Percentiles rank a stretch among this genome's conserved stretches.
Conservation (phyloP, 2,888 invertebrate species). For the Drosophila cracens region DNA sequence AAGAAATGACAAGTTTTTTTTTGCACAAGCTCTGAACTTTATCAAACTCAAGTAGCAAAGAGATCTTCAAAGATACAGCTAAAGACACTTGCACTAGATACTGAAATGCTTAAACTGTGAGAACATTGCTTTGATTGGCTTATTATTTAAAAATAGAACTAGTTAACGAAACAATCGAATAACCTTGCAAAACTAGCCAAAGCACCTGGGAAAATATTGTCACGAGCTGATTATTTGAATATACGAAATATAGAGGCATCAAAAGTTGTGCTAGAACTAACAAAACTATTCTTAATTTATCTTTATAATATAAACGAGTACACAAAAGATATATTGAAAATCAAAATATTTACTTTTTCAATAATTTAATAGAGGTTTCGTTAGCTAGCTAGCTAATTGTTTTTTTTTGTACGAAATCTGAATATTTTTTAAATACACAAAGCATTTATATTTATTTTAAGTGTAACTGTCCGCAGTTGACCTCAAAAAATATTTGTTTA, state of each 20-base stretch:
- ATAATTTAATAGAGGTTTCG: not conserved
- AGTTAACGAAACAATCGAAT: slow-evolving; percentile 33
- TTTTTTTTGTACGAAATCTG: not conserved
- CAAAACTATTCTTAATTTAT: not conserved
- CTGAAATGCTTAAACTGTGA: slow-evolving; percentile 31
- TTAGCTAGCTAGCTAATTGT: not conserved
- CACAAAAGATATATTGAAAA: not conserved
- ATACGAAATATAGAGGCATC: not conserved
- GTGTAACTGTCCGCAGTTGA: slow-evolving; percentile 20
- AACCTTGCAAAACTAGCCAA: slow-evolving; percentile 31
- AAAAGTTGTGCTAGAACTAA: not conserved
- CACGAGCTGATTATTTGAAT: not conserved
- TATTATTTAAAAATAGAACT: slow-evolving; percentile 1
- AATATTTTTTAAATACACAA: slow-evolving; percentile 7
- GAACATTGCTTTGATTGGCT: slow-evolving; percentile 27
- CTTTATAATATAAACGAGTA: not conserved
- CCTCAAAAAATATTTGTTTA: slow-evolving; percentile 33
- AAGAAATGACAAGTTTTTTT: slow-evolving; percentile 35
- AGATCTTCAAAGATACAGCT: slow-evolving; percentile 27
- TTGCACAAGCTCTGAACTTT: slow-evolving; percentile 39
- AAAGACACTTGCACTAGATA: slow-evolving; percentile 37
- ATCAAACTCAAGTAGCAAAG: slow-evolving; percentile 42
- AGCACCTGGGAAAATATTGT: slow-evolving; percentile 18
- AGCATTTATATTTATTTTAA: slow-evolving; percentile 17
- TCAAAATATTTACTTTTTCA: not conserved